A percentile compares a stretch with the other conserved stretches of the same genome.
phyloP scores from a whole-genome alignment of 1,140 invertebrate genomes.

The Anastrepha obliqua region DNA sequence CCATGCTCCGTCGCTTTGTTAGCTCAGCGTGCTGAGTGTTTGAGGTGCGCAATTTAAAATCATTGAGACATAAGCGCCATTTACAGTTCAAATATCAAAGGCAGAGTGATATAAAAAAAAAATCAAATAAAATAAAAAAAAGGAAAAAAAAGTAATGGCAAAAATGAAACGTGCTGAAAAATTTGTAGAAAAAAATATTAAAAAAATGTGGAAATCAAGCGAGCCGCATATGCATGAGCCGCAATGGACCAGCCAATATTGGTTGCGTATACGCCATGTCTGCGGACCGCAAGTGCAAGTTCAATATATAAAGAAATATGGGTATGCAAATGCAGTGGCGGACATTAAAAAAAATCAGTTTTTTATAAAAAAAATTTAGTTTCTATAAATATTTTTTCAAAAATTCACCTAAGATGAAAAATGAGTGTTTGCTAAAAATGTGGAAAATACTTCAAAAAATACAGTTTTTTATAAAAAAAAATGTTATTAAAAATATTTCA shows the following conservation, averaged over 20 bases:
- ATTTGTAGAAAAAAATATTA: neutral
- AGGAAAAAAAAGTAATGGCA: neutral
- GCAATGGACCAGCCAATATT: conserved; percentile 8
- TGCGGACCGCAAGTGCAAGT: neutral
- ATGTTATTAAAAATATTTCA: no score
- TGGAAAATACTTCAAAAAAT: no score
- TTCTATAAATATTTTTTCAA: no score
- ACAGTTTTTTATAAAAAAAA: no score
- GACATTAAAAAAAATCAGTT: no score
- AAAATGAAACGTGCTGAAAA: neutral
- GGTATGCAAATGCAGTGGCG: no score
- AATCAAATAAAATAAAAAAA: neutral
- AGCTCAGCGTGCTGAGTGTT: neutral
- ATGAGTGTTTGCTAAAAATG: no score
- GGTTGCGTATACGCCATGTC: conserved; percentile 40
- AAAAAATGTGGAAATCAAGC: conserved; percentile 23
- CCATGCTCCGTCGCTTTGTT: neutral
- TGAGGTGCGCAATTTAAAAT: conserved; percentile 21
- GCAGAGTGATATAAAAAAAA: neutral
- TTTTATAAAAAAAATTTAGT: no score
- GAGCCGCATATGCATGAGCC: conserved; percentile 16
- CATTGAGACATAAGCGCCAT: conserved; percentile 53
- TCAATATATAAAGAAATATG: no score
- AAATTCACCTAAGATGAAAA: no score
- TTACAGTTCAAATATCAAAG: conserved; percentile 50